Percentiles rank a stretch among this genome's conserved stretches.
Conservation (phyloP, 2,797 vertebrate genomes). For the Rousettus madagascariensis region DNA sequence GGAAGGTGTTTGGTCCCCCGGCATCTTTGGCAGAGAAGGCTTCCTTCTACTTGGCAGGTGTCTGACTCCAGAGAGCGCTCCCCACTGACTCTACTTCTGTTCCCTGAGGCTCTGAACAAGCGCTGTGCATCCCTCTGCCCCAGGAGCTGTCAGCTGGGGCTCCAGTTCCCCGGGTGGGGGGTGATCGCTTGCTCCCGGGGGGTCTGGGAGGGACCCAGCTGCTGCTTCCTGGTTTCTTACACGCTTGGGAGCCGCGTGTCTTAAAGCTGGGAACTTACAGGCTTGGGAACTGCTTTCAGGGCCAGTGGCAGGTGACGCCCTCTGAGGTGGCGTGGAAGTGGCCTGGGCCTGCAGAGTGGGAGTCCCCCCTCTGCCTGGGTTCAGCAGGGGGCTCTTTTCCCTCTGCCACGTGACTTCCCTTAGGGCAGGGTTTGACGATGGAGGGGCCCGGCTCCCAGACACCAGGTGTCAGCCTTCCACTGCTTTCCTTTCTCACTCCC, state of each 20-base stretch:
- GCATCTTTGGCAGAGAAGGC: neutral
- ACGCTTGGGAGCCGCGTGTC: neutral
- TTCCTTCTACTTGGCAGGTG: neutral
- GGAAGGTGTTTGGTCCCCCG: too few relatives aligned
- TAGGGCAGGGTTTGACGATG: neutral
- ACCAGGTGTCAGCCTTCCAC: neutral
- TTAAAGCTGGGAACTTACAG: neutral
- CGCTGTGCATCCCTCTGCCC: neutral
- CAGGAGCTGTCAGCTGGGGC: neutral
- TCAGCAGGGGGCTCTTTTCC: neutral
- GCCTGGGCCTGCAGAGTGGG: rapidly evolving
- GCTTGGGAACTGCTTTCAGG: neutral
- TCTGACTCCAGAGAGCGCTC: neutral
- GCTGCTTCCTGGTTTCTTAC: neutral
- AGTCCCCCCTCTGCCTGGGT: too few relatives aligned
- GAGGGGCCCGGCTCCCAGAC: neutral
- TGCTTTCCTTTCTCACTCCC: neutral
- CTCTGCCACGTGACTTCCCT: rapidly evolving
- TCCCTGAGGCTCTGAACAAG: neutral
- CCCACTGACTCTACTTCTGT: neutral
- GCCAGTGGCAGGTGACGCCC: neutral
- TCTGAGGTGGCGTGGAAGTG: neutral
- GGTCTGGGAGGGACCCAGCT: neutral
- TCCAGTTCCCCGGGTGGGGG: neutral
- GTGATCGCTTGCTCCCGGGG: neutral